phyloP scores from a whole-genome alignment of 2,888 invertebrate genomes.

The Ophion obscuratus region DNA sequence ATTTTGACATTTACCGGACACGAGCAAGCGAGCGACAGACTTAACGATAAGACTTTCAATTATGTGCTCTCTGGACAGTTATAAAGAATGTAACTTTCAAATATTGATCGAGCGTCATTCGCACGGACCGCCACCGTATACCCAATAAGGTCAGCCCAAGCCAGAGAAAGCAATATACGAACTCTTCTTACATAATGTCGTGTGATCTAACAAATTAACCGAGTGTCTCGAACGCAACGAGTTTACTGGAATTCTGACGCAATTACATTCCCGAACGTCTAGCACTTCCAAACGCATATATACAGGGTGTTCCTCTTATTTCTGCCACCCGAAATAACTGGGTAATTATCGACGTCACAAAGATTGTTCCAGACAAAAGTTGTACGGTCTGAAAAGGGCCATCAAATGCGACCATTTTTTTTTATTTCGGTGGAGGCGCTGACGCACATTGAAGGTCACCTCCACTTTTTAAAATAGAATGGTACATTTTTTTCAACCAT shows the following conservation, averaged over 20 bases:
- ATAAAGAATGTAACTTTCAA: slow-evolving; percentile 46
- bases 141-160: slow-evolving; percentile 70
- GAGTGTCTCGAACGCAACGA: slow-evolving; percentile 62
- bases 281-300: slow-evolving; percentile 13
- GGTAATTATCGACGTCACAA: too few relatives aligned
- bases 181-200: slow-evolving; percentile 72
- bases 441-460: too few relatives aligned
- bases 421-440: too few relatives aligned
- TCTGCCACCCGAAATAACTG: too few relatives aligned
- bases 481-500: too few relatives aligned
- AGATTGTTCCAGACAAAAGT: too few relatives aligned
- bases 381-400: too few relatives aligned
- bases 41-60: slow-evolving; percentile 21
- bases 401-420: too few relatives aligned
- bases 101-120: slow-evolving; percentile 47
- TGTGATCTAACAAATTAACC: slow-evolving; percentile 81
- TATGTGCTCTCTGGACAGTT: slow-evolving; percentile 11
- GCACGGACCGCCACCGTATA: slow-evolving; percentile 37
- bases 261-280: slow-evolving; percentile 43
- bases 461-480: too few relatives aligned
- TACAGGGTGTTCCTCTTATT: too few relatives aligned
- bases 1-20: too few relatives aligned
- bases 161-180: slow-evolving; percentile 75
- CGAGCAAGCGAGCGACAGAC: too few relatives aligned
- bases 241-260: slow-evolving; percentile 58